Evolutionary conservation across 2,113 vertebrate species (phyloP).

Genomic region (Macrotis lagotis): DNA sequence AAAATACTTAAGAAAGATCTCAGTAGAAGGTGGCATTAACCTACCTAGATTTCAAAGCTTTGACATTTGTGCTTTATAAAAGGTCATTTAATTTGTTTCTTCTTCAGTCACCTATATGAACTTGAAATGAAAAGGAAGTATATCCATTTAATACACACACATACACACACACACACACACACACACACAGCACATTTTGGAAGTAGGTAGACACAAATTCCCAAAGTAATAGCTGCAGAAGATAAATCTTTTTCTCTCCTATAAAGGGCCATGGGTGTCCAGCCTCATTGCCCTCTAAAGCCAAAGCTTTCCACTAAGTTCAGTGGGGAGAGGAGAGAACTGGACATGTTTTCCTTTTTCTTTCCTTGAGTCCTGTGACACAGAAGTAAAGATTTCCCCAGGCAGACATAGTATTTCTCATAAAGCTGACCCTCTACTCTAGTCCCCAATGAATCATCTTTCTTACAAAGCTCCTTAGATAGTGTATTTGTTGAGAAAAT

Average conservation of each 20-base stretch:
- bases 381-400: not conserved
- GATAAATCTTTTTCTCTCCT: not conserved
- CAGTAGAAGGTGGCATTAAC: not conserved
- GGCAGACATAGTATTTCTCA: not conserved
- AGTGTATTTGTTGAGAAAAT: conserved; percentile 1
- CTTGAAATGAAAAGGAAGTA: not conserved
- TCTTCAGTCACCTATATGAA: not conserved
- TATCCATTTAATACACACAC: not conserved
- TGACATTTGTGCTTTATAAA: not conserved
- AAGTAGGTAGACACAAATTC: not conserved
- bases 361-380: not conserved
- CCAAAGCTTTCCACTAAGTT: not conserved
- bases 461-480: not conserved
- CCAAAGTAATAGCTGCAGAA: not conserved
- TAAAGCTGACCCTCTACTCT: not conserved
- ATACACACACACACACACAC: not conserved
- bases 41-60: not conserved
- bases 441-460: not conserved
- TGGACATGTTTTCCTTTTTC: not conserved
- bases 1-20: not conserved
- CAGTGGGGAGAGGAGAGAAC: not conserved
- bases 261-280: not conserved
- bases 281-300: not conserved
- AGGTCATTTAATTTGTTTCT: not conserved
- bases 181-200: not conserved